Evolutionary conservation across 2,888 invertebrate species (phyloP), one percentile per base, ranked within the genome.

Genomic region (Hoplodrina ambigua): DNA sequence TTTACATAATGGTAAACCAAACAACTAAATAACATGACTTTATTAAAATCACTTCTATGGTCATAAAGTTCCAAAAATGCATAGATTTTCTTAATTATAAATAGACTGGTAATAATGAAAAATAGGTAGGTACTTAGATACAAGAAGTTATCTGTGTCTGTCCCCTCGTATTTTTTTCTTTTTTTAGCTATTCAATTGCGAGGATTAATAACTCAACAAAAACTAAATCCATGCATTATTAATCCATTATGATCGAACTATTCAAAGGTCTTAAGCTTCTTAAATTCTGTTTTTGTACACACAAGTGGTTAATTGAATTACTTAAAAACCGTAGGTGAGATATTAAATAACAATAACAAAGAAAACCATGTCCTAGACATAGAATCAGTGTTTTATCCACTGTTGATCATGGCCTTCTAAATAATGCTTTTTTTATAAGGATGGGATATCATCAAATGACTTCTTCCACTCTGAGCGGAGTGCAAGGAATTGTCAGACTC

Each of bases 261-360:
- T 46, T 41, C 41, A 54, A 17, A 33, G 8, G 6, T 49, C 62
- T 15, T 41, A 41, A 10, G 19, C 19, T 37, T 52, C 11, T 20
- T 20, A 5, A 20, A 49, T 13, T 4, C 0, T 52, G 15, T 69
- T 60, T 4, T 69, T 53, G 25, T 46, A 20, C 58, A 46, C 17
- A 30, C 37, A 15, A 6, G 54, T 15, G 49, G 71, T 70, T 70
- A 8, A 72, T 30, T 41, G 49, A 37, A 44, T n/a, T 13, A n/a
- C 11, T 59, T 50, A 72, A 72, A 72, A 70, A 57, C 5, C 19
- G 17, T n/a, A 44, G n/a, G 13, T 56, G 25, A 67, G 6, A 30
- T 49, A 50, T 55, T 7, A 49, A 30, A 25, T 46, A 54, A 33
- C 49, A 8, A 11, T 10, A 20, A 25, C 15, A 44, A 10, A 41